These are phyloP conservation scores for Tiliacea aurago DNA, from an alignment of 2,888 invertebrate species.

Conservation along the genomic window DNA sequence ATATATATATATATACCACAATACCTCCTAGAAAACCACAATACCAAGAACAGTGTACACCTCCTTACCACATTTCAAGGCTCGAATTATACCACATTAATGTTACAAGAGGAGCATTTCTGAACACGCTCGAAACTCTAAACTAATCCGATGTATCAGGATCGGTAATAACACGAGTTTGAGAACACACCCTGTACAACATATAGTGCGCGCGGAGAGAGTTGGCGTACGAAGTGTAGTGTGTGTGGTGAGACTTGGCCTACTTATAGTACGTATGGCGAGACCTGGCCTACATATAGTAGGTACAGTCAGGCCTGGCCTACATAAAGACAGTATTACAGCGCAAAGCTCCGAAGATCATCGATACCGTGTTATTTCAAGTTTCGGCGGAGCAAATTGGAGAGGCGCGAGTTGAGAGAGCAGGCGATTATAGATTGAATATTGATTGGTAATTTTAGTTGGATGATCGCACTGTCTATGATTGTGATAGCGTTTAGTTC, in stretches of 20 bases:
- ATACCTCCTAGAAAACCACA: slow-evolving; percentile 31
- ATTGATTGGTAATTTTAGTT: slow-evolving; percentile 5
- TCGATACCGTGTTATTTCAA: slow-evolving; percentile 63
- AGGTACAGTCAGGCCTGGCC: slow-evolving; percentile 21
- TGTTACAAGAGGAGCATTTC: slow-evolving; percentile 55
- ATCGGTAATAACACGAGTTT: slow-evolving; percentile 60
- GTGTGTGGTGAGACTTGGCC: slow-evolving; percentile 11
- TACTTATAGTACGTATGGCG: background rate
- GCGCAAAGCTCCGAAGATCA: slow-evolving; percentile 55
- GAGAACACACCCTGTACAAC: slow-evolving; percentile 22
- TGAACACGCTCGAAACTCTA: slow-evolving; percentile 48
- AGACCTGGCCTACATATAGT: slow-evolving; percentile 10
- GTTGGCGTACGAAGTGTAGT: slow-evolving; percentile 5
- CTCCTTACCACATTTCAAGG: slow-evolving; percentile 39
- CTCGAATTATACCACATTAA: slow-evolving; percentile 48
- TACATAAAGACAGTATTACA: slow-evolving; percentile 57
- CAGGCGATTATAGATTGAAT: slow-evolving; percentile 22
- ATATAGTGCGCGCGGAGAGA: slow-evolving; percentile 2
- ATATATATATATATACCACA: no score
- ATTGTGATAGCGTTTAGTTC: background rate
- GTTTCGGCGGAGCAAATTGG: slow-evolving; percentile 56
- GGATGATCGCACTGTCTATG: background rate
- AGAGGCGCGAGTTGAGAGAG: slow-evolving; percentile 14
- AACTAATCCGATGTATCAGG: slow-evolving; percentile 59
- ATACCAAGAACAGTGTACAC: slow-evolving; percentile 24